Percentiles rank a stretch among this genome's conserved stretches.
These are phyloP conservation scores for Pyrgilauda ruficollis DNA, from an alignment of 2,113 vertebrate species.

Conservation along the genomic window DNA sequence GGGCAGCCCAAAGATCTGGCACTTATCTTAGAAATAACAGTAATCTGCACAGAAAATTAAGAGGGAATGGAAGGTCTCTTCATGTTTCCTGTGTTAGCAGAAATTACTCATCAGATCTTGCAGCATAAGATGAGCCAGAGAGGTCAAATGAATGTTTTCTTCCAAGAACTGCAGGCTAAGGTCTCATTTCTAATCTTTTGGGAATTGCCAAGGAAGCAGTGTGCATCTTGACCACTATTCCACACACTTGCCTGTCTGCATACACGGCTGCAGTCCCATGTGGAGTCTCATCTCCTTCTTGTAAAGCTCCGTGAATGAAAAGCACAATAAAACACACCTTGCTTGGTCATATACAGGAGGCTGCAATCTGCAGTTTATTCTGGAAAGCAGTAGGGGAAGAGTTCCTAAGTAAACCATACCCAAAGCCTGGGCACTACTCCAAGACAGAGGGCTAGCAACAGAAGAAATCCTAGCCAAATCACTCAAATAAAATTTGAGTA, in stretches of 20 bases:
- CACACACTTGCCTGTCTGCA: neutral
- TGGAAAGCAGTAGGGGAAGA: neutral
- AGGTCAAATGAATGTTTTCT: neutral
- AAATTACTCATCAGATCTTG: neutral
- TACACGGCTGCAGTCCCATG: neutral
- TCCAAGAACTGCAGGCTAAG: neutral
- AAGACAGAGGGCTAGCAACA: neutral
- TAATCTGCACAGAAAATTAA: neutral
- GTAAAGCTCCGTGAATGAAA: neutral
- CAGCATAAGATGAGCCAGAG: neutral
- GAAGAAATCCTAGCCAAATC: neutral
- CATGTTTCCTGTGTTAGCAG: neutral
- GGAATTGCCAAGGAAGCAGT: neutral
- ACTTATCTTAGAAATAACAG: neutral
- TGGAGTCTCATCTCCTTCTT: neutral
- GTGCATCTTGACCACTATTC: neutral
- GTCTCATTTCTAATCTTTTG: neutral
- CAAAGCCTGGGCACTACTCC: neutral
- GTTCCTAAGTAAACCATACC: neutral
- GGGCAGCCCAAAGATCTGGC: neutral
- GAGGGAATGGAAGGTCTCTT: neutral
- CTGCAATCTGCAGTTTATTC: neutral
- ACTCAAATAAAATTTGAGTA: neutral
- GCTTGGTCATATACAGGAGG: neutral
- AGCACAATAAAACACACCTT: neutral